These are phyloP conservation scores for Falco berigora DNA, from an alignment of 2,797 vertebrate genomes.

Conservation along the genomic window DNA sequence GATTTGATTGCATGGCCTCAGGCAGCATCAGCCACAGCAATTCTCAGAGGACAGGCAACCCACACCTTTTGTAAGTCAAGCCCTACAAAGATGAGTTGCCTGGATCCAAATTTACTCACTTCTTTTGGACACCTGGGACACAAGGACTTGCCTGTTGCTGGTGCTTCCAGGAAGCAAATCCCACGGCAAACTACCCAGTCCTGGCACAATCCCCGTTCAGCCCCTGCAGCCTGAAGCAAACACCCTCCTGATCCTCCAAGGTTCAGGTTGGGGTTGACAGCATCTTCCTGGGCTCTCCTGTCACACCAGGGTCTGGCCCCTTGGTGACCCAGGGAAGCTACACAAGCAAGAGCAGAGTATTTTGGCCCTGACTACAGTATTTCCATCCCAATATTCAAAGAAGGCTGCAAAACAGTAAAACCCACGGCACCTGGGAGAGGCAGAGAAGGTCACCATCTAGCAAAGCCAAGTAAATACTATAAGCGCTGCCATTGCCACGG, in stretches of 20 bases:
- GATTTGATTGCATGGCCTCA: accelerated
- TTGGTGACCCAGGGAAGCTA: neutral
- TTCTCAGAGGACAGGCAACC: neutral
- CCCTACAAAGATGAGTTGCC: neutral
- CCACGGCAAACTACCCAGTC: neutral
- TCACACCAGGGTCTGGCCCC: neutral
- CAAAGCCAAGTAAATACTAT: neutral
- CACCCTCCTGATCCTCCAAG: neutral
- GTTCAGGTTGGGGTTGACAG: neutral
- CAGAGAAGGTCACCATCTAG: neutral
- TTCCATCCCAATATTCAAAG: neutral
- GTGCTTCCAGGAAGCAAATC: neutral
- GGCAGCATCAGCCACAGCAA: neutral
- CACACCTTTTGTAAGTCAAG: neutral
- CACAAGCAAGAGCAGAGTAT: neutral
- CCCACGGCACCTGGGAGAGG: neutral
- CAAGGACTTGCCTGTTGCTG: neutral
- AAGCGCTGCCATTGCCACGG: neutral
- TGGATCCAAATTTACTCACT: neutral
- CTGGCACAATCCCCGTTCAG: accelerated
- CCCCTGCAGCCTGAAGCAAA: neutral
- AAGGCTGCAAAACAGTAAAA: neutral
- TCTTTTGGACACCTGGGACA: neutral
- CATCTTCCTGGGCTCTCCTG: neutral
- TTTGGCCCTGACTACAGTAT: neutral